A percentile compares a stretch with the other conserved stretches of the same genome.
Evolutionary conservation across 2,888 invertebrate species (phyloP).

Genomic region (Opisthograptis luteolata): DNA sequence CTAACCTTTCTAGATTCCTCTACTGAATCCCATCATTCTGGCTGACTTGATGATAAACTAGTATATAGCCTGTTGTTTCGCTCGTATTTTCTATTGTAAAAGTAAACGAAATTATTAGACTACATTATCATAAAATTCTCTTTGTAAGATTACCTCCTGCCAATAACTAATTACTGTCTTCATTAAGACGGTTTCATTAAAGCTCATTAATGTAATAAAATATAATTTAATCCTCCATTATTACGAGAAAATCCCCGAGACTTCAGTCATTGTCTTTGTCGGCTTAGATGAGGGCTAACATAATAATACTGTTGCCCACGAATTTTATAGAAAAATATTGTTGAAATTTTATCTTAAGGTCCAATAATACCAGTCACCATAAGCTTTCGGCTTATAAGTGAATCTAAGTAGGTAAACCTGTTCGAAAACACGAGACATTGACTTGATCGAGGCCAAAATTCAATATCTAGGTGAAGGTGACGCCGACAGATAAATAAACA

Average conservation of each 20-base stretch:
- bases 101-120: background rate
- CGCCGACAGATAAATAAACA: slow-evolving; percentile 26
- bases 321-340: too few relatives aligned
- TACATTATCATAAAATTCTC: slow-evolving; percentile 8
- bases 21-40: too few relatives aligned
- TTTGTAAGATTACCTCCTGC: slow-evolving; percentile 6
- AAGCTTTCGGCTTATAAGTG: background rate
- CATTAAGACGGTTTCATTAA: slow-evolving; percentile 1
- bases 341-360: too few relatives aligned
- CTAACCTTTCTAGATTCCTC: too few relatives aligned
- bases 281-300: too few relatives aligned
- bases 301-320: too few relatives aligned
- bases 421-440: slow-evolving; percentile 28
- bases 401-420: slow-evolving; percentile 29
- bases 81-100: background rate
- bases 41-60: background rate
- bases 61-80: background rate
- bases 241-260: background rate
- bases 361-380: too few relatives aligned
- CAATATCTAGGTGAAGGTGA: slow-evolving; percentile 56
- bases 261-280: background rate
- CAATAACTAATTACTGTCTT: slow-evolving; percentile 16
- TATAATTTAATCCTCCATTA: too few relatives aligned
- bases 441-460: slow-evolving; percentile 43
- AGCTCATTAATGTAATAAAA: slow-evolving; percentile 5